These are phyloP conservation scores for Mesochorus sp. DNA, from an alignment of 2,888 invertebrate genomes.

Conservation along the genomic window DNA sequence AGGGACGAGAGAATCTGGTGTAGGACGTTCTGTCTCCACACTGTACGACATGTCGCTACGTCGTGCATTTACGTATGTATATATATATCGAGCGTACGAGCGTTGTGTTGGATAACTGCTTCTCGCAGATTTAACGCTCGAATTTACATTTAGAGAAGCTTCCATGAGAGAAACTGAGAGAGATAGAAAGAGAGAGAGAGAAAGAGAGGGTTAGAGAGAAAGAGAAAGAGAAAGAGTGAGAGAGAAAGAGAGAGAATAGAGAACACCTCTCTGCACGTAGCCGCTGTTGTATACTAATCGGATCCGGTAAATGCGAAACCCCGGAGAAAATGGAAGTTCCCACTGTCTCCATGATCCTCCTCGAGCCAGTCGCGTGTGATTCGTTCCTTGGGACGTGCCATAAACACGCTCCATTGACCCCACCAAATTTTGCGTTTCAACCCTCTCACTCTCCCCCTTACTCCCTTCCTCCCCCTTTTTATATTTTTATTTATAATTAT, in stretches of 20 bases:
- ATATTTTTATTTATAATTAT: neutral
- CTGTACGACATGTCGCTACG: neutral
- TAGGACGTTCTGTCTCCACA: constrained; percentile 19
- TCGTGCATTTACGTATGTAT: neutral
- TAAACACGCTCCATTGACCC: constrained; percentile 71
- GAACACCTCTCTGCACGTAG: constrained; percentile 48
- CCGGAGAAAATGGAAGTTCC: constrained; percentile 70
- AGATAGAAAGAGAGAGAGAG: constrained; percentile 1
- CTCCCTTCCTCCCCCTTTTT: neutral
- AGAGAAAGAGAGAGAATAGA: constrained; percentile 21
- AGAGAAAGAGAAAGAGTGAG: neutral
- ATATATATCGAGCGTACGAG: constrained; percentile 26
- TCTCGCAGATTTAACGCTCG: constrained; percentile 74
- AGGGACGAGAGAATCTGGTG: constrained; percentile 10
- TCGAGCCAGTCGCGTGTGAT: constrained; percentile 63
- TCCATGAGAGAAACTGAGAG: constrained; percentile 33
- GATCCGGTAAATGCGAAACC: constrained; percentile 62
- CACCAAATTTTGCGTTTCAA: constrained; percentile 17
- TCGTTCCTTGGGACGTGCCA: constrained; percentile 69
- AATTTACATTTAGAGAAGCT: constrained; percentile 80
- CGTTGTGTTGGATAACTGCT: constrained; percentile 57
- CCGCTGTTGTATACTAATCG: constrained; percentile 75
- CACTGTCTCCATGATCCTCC: constrained; percentile 17
- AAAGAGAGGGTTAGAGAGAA: neutral
- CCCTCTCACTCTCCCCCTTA: neutral